Base-by-base conservation (phyloP, 2,797 vertebrate genomes). In the Zenarchopterus dispar region DNA sequence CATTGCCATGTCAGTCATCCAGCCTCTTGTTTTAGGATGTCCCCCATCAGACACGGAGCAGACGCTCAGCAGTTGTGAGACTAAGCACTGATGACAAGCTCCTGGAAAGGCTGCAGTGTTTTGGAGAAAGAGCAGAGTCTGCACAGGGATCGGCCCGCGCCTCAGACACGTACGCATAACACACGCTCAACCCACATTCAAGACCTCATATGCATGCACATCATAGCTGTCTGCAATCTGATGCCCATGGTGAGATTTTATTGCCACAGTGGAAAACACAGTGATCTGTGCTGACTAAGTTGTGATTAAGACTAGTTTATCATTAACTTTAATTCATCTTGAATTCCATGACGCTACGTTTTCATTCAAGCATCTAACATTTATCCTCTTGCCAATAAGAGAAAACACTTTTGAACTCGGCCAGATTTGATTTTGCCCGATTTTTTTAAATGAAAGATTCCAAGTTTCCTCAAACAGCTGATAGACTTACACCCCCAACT, bases 81-180 rank as follows among this genome's bases (percentile, higher is more conserved):
- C 67, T 86, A 80, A 87, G 79, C 79, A 16, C 77, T 45, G 88
- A 82, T 89, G 89, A 90, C 87, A 89, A 75, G 82, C 67, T 77
- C 57, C 68, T 86, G 84, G 82, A 88, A 54, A 63, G 54, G 74
- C 71, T 77, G 67, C 67, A 39, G 69, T 9, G 53, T 21, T 39
- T 21, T 60, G 66, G 65, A 84, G 54, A 81, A 73, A 69, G 70
- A 84, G 70, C 69, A 68, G 78, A 85, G 77, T 66, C 61, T 79
- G 65, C 77, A 72, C 17, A 41, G 66, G 70, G 76, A 68, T 81
- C 5, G 33, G 55, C 50, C 23, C n/a, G 73, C 76, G 64, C 70
- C 70, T 77, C 73, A 69, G 46, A 75, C 50, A 67, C 36, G 41
- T 73, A 77, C 26, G 17, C 74, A 48, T 52, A 47, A 54, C 33